Base-by-base conservation (phyloP, 2,113 vertebrate species). In the Chunga burmeisteri region DNA sequence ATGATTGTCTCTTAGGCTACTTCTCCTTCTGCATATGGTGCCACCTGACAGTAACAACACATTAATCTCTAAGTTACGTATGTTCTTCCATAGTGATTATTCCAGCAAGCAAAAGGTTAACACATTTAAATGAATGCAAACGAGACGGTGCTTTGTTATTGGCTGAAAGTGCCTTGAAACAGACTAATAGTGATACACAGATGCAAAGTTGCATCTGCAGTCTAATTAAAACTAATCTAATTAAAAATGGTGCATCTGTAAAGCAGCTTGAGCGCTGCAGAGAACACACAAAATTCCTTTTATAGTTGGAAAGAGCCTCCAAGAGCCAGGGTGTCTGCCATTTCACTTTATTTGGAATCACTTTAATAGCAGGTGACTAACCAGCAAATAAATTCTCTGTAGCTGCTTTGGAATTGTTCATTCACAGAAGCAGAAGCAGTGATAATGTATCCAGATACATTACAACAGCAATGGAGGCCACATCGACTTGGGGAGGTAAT, bases 141-240 rank as follows among this genome's bases (percentile, higher is more conserved):
- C 61, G 20, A 84, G n/a, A 80, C 2, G 12, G 70, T 44, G 36
- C n/a, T 44, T 91, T 94, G 34, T 85, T 91, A 95, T 47, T 88
- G 92, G 90, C 46, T 82, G 38, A 89, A 96, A 91, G 81, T 40
- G 74, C 59, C 94, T 92, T 15, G 47, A 77, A 91, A 56, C 81
- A 80, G 56, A 58, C 87, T 94, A 90, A 77, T 1, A 86, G 44
- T 81, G 88, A 91, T 73, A 93, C 42, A 81, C 61, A 95, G 94
- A 95, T 73, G 80, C 46, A 89, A 91, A 80, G 91, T 82, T 73
- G 53, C 67, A 95, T 96, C 77, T 96, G 73, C 84, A 80, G 53
- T 70, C 94, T 96, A 96, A 97, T 97, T 96, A 92, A 95, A 96
- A 70, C 75, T 90, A 96, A 94, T 94, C 92, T 92, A 94, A 97